Evolutionary conservation across 1,140 invertebrate genomes (phyloP).

Genomic region (Drosophila truncata): DNA sequence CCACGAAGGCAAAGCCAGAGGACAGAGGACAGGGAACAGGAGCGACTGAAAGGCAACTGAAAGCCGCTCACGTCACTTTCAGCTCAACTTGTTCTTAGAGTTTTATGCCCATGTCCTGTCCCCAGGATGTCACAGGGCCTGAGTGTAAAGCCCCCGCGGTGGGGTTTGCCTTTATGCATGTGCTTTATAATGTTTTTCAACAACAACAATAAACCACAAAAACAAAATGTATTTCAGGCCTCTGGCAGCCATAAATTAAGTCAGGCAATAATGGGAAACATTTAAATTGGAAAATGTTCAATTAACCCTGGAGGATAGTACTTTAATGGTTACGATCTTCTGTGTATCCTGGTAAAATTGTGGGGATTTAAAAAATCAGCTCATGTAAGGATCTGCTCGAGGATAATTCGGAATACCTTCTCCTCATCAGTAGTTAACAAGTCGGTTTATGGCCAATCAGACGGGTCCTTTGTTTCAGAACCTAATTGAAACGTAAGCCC

Average conservation of each 20-base stretch:
- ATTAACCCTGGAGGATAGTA: not conserved
- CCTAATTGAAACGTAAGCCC: constrained; percentile 73
- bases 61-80: constrained; percentile 49
- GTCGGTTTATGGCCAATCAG: constrained; percentile 44
- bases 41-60: not conserved
- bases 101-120: constrained; percentile 36
- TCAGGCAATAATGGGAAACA: not conserved
- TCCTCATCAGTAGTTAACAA: constrained; percentile 12
- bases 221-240: not conserved
- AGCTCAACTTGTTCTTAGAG: constrained; percentile 49
- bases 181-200: not conserved
- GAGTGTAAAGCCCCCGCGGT: not conserved
- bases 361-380: too few relatives aligned
- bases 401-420: too few relatives aligned
- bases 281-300: not conserved
- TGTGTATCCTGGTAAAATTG: not conserved
- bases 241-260: not conserved
- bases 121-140: not conserved
- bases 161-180: not conserved
- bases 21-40: not conserved
- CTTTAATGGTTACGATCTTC: not conserved
- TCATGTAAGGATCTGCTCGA: too few relatives aligned
- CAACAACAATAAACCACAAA: too few relatives aligned
- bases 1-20: constrained; percentile 11
- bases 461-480: constrained; percentile 16